Conservation (phyloP, 2,113 vertebrate species). For the Zonotrichia leucophrys region DNA sequence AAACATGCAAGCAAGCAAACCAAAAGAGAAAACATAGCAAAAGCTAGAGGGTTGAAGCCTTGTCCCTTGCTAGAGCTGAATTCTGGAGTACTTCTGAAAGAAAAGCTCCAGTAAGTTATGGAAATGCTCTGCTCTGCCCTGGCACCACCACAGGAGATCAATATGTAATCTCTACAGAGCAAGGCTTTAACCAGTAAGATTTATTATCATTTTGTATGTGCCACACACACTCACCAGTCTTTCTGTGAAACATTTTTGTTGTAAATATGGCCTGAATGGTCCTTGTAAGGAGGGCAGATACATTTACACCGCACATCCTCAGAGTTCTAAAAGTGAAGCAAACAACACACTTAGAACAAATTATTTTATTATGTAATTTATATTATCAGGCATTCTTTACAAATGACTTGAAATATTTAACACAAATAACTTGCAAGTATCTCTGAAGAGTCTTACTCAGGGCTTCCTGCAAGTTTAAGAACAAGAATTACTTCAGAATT, state of each 20-base stretch:
- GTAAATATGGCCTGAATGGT: constrained; percentile 88
- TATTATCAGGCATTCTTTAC: not conserved
- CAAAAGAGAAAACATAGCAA: not conserved
- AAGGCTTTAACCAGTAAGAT: not conserved
- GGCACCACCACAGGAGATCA: not conserved
- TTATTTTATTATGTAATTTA: not conserved
- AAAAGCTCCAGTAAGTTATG: not conserved
- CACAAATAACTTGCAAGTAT: not conserved
- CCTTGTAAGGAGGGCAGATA: constrained; percentile 97
- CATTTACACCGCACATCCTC: constrained; percentile 97
- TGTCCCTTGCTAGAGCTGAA: not conserved
- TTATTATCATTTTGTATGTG: not conserved
- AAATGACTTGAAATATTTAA: not conserved
- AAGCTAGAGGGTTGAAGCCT: not conserved
- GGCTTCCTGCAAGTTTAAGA: not conserved
- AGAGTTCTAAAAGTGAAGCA: constrained; percentile 81
- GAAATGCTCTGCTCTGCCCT: not conserved
- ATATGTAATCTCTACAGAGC: not conserved
- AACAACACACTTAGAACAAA: constrained; percentile 11
- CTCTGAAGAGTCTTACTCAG: not conserved
- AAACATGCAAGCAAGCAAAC: not conserved
- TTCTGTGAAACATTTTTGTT: constrained; percentile 97
- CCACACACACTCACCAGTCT: constrained; percentile 86
- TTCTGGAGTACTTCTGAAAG: not conserved
- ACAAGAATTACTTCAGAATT: not conserved